Conservation (phyloP, 2,797 vertebrate species). For the Aphelocoma californica region DNA sequence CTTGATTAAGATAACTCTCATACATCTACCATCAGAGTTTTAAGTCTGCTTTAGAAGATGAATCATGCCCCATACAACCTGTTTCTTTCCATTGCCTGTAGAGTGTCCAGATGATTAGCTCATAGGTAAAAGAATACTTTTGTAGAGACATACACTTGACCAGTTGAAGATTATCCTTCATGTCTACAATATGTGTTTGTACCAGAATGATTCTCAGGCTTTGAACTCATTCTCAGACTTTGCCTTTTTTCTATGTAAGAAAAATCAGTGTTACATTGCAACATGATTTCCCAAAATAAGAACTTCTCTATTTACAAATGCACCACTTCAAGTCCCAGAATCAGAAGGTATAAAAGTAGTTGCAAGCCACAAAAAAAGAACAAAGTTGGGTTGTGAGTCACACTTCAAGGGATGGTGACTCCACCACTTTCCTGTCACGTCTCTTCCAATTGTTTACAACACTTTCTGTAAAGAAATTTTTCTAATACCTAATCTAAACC, state of each 20-base stretch:
- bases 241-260: neutral
- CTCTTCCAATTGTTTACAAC: neutral
- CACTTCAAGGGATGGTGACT: neutral
- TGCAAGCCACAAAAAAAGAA: neutral
- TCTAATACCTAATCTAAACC: neutral
- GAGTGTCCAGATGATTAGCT: neutral
- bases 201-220: neutral
- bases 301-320: neutral
- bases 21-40: neutral
- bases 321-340: neutral
- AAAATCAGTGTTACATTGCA: neutral
- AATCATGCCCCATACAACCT: neutral
- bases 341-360: neutral
- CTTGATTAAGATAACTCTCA: slow-evolving; percentile 46
- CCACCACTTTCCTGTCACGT: neutral
- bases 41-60: neutral
- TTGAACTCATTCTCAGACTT: neutral
- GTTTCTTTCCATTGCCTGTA: neutral
- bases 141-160: neutral
- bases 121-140: neutral
- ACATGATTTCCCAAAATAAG: neutral
- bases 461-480: neutral
- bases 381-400: neutral
- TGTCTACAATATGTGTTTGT: neutral
- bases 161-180: neutral